Percentiles rank a stretch among this genome's conserved stretches.
phyloP scores from a whole-genome alignment of 2,797 vertebrate species.

The Sciurus vulgaris region DNA sequence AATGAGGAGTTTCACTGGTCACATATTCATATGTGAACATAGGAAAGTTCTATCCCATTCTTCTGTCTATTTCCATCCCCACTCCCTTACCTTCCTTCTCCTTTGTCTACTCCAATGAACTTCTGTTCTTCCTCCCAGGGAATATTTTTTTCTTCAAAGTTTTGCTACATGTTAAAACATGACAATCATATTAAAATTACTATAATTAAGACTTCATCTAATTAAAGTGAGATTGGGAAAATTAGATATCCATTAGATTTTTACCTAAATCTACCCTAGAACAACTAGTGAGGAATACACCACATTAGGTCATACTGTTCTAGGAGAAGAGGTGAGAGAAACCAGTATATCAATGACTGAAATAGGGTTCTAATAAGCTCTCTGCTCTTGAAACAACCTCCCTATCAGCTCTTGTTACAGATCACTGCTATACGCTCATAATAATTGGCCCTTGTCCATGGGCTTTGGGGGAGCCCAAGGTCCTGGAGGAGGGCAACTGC shows the following conservation, averaged over 20 bases:
- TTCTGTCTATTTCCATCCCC: no score
- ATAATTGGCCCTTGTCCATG: background rate
- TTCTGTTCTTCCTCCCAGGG: no score
- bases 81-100: no score
- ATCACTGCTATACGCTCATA: background rate
- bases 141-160: background rate
- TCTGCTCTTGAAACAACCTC: background rate
- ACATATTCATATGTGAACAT: no score
- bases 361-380: background rate
- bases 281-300: background rate
- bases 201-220: background rate
- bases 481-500: background rate
- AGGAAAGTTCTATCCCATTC: no score
- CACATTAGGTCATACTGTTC: background rate
- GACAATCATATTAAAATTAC: conserved; percentile 2
- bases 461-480: background rate
- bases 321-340: background rate
- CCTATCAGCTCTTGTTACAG: background rate
- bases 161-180: conserved; percentile 37
- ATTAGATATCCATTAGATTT: background rate
- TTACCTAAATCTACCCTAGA: background rate
- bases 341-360: background rate
- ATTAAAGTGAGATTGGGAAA: background rate
- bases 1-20: no score
- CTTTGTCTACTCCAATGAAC: no score